Evolutionary conservation across 2,888 invertebrate genomes (phyloP).

Genomic region (Carpatolechia fugitivella): DNA sequence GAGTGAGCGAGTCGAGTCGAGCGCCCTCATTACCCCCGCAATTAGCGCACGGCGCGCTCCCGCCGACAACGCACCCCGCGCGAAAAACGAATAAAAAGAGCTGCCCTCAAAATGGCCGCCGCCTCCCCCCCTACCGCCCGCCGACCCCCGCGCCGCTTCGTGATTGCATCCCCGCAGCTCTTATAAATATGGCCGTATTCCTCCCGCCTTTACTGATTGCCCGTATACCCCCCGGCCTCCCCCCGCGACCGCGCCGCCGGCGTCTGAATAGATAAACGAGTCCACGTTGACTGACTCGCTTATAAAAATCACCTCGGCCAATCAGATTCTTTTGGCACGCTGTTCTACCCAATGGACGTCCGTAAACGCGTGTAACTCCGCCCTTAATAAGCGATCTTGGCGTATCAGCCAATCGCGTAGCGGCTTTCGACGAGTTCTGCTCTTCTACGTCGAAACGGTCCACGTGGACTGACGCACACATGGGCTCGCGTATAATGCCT

Average conservation of each 20-base stretch:
- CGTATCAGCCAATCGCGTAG: conserved; percentile 50
- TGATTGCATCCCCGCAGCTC: conserved; percentile 81
- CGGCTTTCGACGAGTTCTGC: conserved; percentile 56
- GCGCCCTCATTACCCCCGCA: conserved; percentile 79
- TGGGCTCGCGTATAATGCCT: conserved; percentile 71
- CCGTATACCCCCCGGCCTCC: conserved; percentile 79
- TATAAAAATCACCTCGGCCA: conserved; percentile 76
- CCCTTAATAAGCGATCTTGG: conserved; percentile 79
- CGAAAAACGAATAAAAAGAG: conserved; percentile 82
- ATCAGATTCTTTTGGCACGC: conserved; percentile 42
- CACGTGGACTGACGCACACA: conserved; percentile 76
- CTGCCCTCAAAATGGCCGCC: conserved; percentile 87
- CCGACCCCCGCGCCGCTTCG: conserved; percentile 77
- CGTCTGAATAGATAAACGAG: conserved; percentile 81
- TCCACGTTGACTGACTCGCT: conserved; percentile 78
- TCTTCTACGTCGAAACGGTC: conserved; percentile 71
- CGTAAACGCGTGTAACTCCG: conserved; percentile 73
- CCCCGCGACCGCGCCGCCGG: conserved; percentile 79
- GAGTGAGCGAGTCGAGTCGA: conserved; percentile 75
- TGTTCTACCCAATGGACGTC: conserved; percentile 46
- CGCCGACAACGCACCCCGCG: conserved; percentile 76
- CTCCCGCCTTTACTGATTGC: conserved; percentile 81
- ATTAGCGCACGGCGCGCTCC: conserved; percentile 77
- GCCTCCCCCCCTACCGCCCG: conserved; percentile 70
- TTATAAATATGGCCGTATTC: conserved; percentile 81